Evolutionary conservation across 2,113 vertebrate species (phyloP).

Genomic region (Elephas maximus): DNA sequence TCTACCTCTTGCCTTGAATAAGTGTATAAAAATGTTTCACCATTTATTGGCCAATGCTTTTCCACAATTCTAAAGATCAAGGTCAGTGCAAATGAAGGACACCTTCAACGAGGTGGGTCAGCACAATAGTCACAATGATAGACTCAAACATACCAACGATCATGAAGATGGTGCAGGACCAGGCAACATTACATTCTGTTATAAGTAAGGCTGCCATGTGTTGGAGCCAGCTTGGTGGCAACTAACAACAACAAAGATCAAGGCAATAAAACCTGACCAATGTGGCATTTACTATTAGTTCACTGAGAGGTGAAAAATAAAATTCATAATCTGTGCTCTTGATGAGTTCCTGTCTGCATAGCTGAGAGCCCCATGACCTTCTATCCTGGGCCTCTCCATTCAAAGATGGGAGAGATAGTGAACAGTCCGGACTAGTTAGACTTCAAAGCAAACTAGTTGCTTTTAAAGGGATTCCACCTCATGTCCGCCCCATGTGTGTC

Average conservation of each 20-base stretch:
- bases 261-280: background rate
- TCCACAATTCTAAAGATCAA: background rate
- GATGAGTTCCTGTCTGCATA: fast-evolving
- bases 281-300: no score
- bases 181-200: background rate
- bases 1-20: background rate
- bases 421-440: no score
- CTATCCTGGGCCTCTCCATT: background rate
- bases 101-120: no score
- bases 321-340: fast-evolving
- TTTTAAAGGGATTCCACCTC: background rate
- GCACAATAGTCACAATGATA: background rate
- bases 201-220: background rate
- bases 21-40: background rate
- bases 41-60: background rate
- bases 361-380: fast-evolving
- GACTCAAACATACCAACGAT: background rate
- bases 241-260: background rate
- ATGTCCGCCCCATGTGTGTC: background rate
- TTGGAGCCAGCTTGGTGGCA: background rate
- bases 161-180: background rate
- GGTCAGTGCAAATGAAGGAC: no score
- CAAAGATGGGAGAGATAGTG: no score
- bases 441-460: background rate
- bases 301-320: background rate